Percentiles rank a stretch among this genome's conserved stretches.
Evolutionary conservation across 1,140 invertebrate genomes (phyloP).

Genomic region (Platyscapa corneri): DNA sequence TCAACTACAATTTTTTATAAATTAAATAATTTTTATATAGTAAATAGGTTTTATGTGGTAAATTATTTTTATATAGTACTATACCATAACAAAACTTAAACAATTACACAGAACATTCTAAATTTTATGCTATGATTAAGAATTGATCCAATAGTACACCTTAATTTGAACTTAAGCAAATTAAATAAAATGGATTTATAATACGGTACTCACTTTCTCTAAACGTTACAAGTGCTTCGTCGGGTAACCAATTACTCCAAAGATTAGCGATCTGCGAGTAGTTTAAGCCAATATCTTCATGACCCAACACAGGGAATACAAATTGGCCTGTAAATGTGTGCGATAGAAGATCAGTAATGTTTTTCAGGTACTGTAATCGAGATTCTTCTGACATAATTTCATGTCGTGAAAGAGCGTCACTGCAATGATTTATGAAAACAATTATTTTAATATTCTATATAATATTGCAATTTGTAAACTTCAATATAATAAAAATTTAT

Average conservation of each 20-base stretch:
- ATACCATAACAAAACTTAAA: too few relatives aligned
- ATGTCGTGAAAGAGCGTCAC: slow-evolving; percentile 79
- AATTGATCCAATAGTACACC: too few relatives aligned
- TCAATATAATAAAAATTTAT: too few relatives aligned
- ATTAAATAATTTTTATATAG: too few relatives aligned
- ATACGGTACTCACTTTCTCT: slow-evolving; percentile 79
- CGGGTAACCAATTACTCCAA: slow-evolving; percentile 88
- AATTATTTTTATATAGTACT: too few relatives aligned
- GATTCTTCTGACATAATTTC: slow-evolving; percentile 77
- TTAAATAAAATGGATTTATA: too few relatives aligned
- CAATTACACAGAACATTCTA: too few relatives aligned
- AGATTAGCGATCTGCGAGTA: slow-evolving; percentile 80
- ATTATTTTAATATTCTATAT: not conserved
- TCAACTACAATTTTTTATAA: too few relatives aligned
- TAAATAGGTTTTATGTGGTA: too few relatives aligned
- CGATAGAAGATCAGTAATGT: slow-evolving; percentile 84
- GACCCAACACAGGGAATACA: slow-evolving; percentile 87
- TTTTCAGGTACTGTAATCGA: slow-evolving; percentile 82
- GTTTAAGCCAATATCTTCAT: slow-evolving; percentile 82
- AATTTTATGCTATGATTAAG: too few relatives aligned
- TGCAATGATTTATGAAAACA: slow-evolving; percentile 68
- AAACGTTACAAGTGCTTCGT: slow-evolving; percentile 85
- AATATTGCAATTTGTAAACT: not conserved
- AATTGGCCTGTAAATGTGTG: slow-evolving; percentile 87
- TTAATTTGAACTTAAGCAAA: too few relatives aligned